Percentiles rank a stretch among this genome's conserved stretches.
These are phyloP conservation scores for Sebastes diaconus DNA, from an alignment of 2,797 vertebrate genomes.

Conservation along the genomic window DNA sequence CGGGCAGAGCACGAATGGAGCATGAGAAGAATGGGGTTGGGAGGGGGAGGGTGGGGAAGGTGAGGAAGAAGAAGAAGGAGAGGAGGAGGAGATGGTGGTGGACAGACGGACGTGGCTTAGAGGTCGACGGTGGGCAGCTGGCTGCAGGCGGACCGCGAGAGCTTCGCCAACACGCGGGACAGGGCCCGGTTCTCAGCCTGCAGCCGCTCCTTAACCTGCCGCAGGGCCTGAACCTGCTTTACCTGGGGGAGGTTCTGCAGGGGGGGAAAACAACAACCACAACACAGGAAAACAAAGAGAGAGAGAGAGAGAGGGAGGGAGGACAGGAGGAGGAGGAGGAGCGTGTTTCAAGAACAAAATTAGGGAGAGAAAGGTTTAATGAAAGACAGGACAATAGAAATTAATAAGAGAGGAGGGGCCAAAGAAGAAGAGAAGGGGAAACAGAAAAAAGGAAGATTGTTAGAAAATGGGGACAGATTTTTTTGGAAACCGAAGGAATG, in stretches of 20 bases:
- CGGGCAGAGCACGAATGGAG: slow-evolving; percentile 82
- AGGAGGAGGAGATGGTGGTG: slow-evolving; percentile 50
- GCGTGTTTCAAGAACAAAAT: slow-evolving; percentile 42
- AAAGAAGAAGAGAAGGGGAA: slow-evolving; percentile 47
- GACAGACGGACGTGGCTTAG: slow-evolving; percentile 80
- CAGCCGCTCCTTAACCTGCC: slow-evolving; percentile 94
- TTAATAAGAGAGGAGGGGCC: slow-evolving; percentile 48
- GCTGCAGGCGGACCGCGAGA: slow-evolving; percentile 91
- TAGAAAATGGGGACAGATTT: slow-evolving; percentile 74
- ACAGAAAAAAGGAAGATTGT: slow-evolving; percentile 70
- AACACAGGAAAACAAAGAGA: slow-evolving; percentile 66
- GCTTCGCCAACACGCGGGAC: slow-evolving; percentile 95
- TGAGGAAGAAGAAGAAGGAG: slow-evolving; percentile 35
- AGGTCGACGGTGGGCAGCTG: slow-evolving; percentile 88
- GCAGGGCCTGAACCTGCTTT: slow-evolving; percentile 96
- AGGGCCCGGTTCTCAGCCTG: slow-evolving; percentile 98
- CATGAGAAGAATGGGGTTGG: slow-evolving; percentile 77
- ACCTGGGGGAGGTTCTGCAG: slow-evolving; percentile 95
- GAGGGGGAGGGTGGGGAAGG: slow-evolving; percentile 33
- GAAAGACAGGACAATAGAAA: slow-evolving; percentile 53
- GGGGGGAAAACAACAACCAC: slow-evolving; percentile 73
- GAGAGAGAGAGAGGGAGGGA: slow-evolving; percentile 20
- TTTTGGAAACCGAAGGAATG: slow-evolving; percentile 51
- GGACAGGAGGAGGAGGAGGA: background rate
- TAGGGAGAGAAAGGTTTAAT: slow-evolving; percentile 45